Conservation (phyloP, 1,140 invertebrate genomes). For the Hyles vespertilio region DNA sequence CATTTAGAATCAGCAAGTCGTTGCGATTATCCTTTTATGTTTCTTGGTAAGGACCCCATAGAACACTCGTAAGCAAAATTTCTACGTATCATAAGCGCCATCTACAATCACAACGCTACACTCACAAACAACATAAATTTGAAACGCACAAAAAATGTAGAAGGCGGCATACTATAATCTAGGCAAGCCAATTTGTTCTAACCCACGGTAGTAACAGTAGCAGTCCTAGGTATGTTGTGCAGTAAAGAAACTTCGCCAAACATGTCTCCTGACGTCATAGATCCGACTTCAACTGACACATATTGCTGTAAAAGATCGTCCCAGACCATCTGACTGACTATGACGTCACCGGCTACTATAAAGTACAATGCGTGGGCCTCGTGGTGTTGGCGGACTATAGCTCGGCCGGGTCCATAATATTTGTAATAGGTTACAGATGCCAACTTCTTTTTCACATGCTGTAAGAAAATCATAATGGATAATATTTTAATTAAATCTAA, state of each 20-base stretch:
- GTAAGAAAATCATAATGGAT: conserved; percentile 17
- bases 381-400: conserved; percentile 77
- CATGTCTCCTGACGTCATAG: conserved; percentile 74
- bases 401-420: conserved; percentile 73
- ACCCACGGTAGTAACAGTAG: conserved; percentile 77
- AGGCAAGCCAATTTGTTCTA: conserved; percentile 16
- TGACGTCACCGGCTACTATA: conserved; percentile 76
- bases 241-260: conserved; percentile 80
- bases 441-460: conserved; percentile 74
- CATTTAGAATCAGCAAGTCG: too few relatives aligned
- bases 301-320: conserved; percentile 72
- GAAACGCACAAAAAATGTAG: too few relatives aligned
- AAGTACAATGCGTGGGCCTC: conserved; percentile 77
- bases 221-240: conserved; percentile 76
- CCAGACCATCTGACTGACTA: conserved; percentile 65
- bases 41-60: too few relatives aligned
- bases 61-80: too few relatives aligned
- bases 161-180: too few relatives aligned
- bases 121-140: too few relatives aligned
- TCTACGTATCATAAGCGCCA: too few relatives aligned
- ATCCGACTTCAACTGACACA: conserved; percentile 62
- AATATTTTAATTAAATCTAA: too few relatives aligned
- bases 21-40: too few relatives aligned
- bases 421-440: conserved; percentile 76
- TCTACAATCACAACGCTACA: too few relatives aligned